These are phyloP conservation scores for Corapipo altera DNA, from an alignment of 2,113 vertebrate species.

Conservation along the genomic window DNA sequence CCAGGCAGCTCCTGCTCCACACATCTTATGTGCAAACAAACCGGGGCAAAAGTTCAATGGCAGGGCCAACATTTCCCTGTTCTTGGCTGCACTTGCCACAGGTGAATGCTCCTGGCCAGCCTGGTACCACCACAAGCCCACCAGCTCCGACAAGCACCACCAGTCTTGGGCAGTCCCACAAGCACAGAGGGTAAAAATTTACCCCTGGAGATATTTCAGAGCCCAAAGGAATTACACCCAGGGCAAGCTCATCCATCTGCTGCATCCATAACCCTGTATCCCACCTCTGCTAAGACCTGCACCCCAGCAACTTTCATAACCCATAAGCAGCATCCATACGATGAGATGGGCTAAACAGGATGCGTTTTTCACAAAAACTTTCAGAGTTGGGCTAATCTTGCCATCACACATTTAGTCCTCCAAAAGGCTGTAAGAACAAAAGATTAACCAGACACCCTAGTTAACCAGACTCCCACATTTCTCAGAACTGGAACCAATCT, in stretches of 20 bases:
- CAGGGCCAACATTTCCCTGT: not conserved
- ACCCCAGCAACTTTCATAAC: not conserved
- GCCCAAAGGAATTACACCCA: not conserved
- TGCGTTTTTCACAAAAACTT: not conserved
- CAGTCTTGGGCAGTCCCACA: not conserved
- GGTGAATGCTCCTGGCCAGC: accelerated
- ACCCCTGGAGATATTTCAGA: not conserved
- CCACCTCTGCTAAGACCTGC: not conserved
- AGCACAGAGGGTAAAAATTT: not conserved
- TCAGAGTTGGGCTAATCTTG: not conserved
- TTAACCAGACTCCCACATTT: not conserved
- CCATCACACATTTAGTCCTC: not conserved
- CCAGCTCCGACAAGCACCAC: not conserved
- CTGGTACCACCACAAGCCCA: not conserved
- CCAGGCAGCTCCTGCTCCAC: not conserved
- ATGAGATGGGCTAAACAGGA: not conserved
- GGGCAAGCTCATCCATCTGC: not conserved
- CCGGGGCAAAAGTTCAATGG: accelerated
- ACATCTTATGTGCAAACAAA: accelerated
- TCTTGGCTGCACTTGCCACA: accelerated
- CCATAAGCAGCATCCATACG: not conserved
- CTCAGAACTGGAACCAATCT: not conserved
- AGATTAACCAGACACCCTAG: not conserved
- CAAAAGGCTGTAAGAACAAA: not conserved
- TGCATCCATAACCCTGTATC: not conserved